A percentile compares a stretch with the other conserved stretches of the same genome.
phyloP scores from a whole-genome alignment of 2,113 vertebrate genomes.

The Cepphus grylle region DNA sequence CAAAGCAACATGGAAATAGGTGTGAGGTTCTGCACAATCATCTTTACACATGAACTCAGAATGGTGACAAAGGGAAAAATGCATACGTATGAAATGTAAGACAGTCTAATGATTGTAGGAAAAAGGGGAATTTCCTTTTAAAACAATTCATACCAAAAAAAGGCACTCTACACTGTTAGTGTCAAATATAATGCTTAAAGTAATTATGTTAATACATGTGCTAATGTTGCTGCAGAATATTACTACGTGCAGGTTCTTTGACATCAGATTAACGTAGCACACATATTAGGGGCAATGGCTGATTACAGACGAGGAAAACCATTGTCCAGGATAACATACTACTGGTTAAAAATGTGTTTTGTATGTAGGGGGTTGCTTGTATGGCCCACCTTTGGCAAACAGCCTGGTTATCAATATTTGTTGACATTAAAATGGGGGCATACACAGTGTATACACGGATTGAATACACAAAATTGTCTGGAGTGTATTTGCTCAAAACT shows the following conservation, averaged over 20 bases:
- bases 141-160: neutral
- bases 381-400: neutral
- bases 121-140: neutral
- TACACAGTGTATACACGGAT: fast-evolving
- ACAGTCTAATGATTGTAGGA: neutral
- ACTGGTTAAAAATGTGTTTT: neutral
- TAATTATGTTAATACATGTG: neutral
- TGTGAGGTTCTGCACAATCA: neutral
- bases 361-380: neutral
- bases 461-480: neutral
- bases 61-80: neutral
- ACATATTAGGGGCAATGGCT: neutral
- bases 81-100: neutral
- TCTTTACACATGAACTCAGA: neutral
- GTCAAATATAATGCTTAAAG: neutral
- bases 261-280: neutral
- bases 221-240: neutral
- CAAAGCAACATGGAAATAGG: neutral
- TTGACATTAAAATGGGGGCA: neutral
- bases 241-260: neutral
- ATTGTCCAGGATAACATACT: neutral
- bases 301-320: neutral
- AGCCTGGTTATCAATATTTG: neutral
- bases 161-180: neutral
- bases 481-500: neutral